Evolutionary conservation across 2,888 invertebrate species (phyloP).

Genomic region (Lepidonotus clava): DNA sequence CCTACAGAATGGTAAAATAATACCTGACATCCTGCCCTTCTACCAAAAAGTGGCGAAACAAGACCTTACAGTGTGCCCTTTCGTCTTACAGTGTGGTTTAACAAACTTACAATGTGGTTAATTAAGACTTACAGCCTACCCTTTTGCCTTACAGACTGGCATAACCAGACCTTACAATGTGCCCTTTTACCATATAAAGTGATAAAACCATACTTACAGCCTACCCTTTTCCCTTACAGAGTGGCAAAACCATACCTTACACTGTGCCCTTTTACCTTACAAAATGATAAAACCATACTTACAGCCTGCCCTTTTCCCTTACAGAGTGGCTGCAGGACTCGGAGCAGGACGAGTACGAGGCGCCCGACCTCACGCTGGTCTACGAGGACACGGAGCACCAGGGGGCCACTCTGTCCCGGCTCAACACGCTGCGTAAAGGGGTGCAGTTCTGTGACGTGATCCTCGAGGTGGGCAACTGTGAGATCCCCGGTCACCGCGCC

Average conservation of each 20-base stretch:
- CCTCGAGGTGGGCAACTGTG: conserved; percentile 87
- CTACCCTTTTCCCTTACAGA: neutral
- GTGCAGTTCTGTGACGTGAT: conserved; percentile 93
- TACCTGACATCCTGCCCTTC: too few species aligned
- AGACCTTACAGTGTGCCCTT: too few species aligned
- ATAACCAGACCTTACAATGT: too few species aligned
- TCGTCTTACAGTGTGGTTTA: too few species aligned
- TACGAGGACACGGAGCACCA: conserved; percentile 72
- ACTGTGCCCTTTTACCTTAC: neutral
- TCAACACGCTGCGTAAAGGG: conserved; percentile 90
- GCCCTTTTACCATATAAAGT: too few species aligned
- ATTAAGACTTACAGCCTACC: too few species aligned
- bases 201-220: neutral
- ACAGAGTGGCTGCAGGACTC: conserved; percentile 47
- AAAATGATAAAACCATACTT: neutral
- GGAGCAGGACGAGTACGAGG: conserved; percentile 51
- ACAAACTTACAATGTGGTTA: too few species aligned
- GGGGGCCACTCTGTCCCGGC: conserved; percentile 83
- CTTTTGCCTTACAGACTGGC: too few species aligned
- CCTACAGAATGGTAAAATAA: too few species aligned
- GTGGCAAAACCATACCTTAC: neutral
- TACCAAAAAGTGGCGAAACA: too few species aligned
- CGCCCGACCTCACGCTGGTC: conserved; percentile 61
- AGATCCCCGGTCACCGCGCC: conserved; percentile 89
- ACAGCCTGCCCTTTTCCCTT: neutral